Evolutionary conservation across 2,797 vertebrate species (phyloP).

Genomic region (Sebastes glaucus): DNA sequence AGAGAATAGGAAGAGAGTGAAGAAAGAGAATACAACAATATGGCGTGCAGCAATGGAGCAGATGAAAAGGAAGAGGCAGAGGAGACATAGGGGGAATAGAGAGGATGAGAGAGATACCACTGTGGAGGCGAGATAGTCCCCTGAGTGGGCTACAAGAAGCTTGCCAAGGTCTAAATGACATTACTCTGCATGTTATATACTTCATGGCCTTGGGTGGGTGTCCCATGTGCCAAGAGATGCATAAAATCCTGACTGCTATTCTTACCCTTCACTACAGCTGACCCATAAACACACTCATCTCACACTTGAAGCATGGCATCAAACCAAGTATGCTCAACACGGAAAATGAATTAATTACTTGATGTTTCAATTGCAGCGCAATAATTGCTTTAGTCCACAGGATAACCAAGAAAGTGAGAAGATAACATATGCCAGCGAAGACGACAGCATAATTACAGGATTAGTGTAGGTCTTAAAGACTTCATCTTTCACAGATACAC

Average conservation of each 20-base stretch:
- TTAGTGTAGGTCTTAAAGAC: constrained; percentile 74
- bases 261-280: constrained; percentile 85
- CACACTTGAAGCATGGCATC: constrained; percentile 77
- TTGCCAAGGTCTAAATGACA: constrained; percentile 84
- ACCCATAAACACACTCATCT: constrained; percentile 83
- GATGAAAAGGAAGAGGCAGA: constrained; percentile 58
- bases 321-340: constrained; percentile 88
- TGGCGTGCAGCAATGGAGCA: constrained; percentile 53
- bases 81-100: constrained; percentile 53
- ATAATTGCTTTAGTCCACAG: constrained; percentile 79
- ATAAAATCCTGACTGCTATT: constrained; percentile 84
- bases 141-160: constrained; percentile 74
- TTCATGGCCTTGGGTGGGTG: constrained; percentile 77
- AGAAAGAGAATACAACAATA: constrained; percentile 58
- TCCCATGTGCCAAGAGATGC: constrained; percentile 77
- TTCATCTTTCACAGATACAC: constrained; percentile 63
- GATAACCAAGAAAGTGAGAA: constrained; percentile 73
- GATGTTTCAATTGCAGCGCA: constrained; percentile 87
- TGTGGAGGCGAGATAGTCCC: constrained; percentile 72
- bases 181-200: constrained; percentile 79
- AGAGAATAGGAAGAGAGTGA: constrained; percentile 23
- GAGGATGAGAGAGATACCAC: constrained; percentile 63
- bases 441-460: constrained; percentile 82
- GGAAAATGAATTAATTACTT: constrained; percentile 94
- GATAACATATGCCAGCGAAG: constrained; percentile 81